Base-by-base conservation (phyloP, 2,888 invertebrate genomes). In the Nycteola revayana region DNA sequence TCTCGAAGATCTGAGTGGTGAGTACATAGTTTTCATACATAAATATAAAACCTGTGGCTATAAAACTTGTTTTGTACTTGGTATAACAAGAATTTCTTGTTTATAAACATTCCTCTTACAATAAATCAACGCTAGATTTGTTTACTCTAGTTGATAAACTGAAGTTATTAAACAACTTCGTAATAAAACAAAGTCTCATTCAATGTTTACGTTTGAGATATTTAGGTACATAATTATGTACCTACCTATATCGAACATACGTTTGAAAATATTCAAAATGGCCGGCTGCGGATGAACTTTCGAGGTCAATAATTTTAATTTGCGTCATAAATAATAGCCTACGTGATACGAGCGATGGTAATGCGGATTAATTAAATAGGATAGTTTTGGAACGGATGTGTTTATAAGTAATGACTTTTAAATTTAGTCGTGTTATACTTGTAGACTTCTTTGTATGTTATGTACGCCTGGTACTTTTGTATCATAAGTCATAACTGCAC, bases 1-100 rank as follows among this genome's bases (percentile, higher is more conserved):
- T 34, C 72, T 86, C 55, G 89, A 89, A 68, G 88, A 88, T 67
- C 54, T 89, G 31, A 87, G 87, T 63, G 88, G 88, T 89, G 56
- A 87, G 87, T 75, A 42, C 42, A 37, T 38, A 34, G 30, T n/a
- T 25, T 18, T 40, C 38, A 59, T 74, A 76, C 66, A 77, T 77
- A 80, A 77, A 76, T 74, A 78, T 67, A 63, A 56, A 49, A 54
- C 44, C 54, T 54, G 57, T 53, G 53, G 57, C 57, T 57, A 65
- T 66, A 69, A 66, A 63, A 62, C 62, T 64, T 40, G 49, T 55
- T 55, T 55, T 43, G 34, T 51, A 32, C 42, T 23, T 71, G 67
- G 64, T 58, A 67, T 73, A 73, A 72, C 66, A 39, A 29, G 52
- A 45, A 61, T 54, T 56, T 64, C 63, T 52, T 42, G 65, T 67